These are phyloP conservation scores for Conopomorpha cramerella DNA, from an alignment of 1,140 invertebrate genomes.

Conservation along the genomic window DNA sequence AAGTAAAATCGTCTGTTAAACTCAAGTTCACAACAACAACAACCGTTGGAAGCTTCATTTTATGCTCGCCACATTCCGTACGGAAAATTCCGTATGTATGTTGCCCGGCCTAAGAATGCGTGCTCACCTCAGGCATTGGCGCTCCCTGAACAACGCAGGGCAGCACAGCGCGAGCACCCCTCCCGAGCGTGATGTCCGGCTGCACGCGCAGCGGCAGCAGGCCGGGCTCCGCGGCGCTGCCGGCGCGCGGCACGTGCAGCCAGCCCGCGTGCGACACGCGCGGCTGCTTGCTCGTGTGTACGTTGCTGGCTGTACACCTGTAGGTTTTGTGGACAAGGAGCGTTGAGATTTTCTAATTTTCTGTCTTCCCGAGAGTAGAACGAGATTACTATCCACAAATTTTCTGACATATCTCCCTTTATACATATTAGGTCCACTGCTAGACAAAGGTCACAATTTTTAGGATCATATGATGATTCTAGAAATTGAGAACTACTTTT, in stretches of 20 bases:
- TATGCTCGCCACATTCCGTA: too few relatives aligned
- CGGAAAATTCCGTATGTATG: too few relatives aligned
- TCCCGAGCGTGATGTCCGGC: constrained; percentile 7
- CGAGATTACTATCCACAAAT: too few relatives aligned
- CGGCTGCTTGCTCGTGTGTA: constrained; percentile 22
- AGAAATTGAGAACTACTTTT: too few relatives aligned
- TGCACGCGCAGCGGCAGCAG: constrained; percentile 16
- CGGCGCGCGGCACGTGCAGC: constrained; percentile 12
- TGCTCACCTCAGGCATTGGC: constrained; percentile 29
- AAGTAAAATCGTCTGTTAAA: neutral
- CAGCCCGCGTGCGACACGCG: constrained; percentile 14
- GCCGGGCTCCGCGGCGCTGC: constrained; percentile 5
- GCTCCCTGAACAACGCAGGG: constrained; percentile 27
- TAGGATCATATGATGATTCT: too few relatives aligned
- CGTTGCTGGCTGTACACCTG: constrained; percentile 43
- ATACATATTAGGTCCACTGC: too few relatives aligned
- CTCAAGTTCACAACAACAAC: neutral
- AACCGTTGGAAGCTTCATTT: too few relatives aligned
- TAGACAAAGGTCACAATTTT: too few relatives aligned
- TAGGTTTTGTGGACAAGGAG: too few relatives aligned
- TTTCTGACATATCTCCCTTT: too few relatives aligned
- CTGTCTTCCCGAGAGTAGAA: too few relatives aligned
- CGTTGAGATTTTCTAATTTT: too few relatives aligned
- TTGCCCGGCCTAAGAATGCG: neutral
- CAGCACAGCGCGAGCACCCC: constrained; percentile 15